Base-by-base conservation (phyloP, 2,888 invertebrate genomes). In the Eupithecia subfuscata region DNA sequence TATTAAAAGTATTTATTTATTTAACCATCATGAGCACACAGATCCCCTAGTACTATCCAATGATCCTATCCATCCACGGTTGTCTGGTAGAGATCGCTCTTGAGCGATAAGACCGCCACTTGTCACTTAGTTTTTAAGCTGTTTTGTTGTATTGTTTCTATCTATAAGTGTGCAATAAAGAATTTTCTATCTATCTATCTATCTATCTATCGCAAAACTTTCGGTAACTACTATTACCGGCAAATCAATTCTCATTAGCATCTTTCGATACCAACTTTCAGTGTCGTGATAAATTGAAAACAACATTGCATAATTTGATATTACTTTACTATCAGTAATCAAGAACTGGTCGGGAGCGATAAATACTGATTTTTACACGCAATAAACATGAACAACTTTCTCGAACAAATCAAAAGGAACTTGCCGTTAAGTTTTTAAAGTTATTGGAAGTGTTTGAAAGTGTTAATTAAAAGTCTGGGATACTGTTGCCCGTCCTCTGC, bases 381-480 rank as follows among this genome's bases (percentile, higher is more conserved):
- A 65, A 75, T 78, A 76, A 75, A 76, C 72, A 68, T 73, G 69
- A 69, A 78, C 77, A 78, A 78, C 80, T 80, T 80, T 78, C 78
- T 64, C 78, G 70, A 0, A 64, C 34, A 64, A 64, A 64, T 64
- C 34, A 64, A 64, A 34, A 60, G 64, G 34, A 0, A 34, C 12
- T 64, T 64, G 34, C 64, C 16, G 64, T 64, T 64, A 64, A 18
- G 30, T 64, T 64, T 25, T 30, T 37, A n/a, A 67, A 68, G 1
- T 68, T 43, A 37, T 64, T 64, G 30, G 16, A 64, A 16, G 6
- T 63, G 12, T 56, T 56, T 60, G 60, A 60, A 60, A 60, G 60
- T 12, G 60, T 60, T 60, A 60, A 60, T 60, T 60, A 60, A 60
- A 60, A 60, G 60, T 56, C 56, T 56, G 60, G 25, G 25, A 25